phyloP scores from a whole-genome alignment of 2,113 vertebrate species.

The Electrona antarctica region DNA sequence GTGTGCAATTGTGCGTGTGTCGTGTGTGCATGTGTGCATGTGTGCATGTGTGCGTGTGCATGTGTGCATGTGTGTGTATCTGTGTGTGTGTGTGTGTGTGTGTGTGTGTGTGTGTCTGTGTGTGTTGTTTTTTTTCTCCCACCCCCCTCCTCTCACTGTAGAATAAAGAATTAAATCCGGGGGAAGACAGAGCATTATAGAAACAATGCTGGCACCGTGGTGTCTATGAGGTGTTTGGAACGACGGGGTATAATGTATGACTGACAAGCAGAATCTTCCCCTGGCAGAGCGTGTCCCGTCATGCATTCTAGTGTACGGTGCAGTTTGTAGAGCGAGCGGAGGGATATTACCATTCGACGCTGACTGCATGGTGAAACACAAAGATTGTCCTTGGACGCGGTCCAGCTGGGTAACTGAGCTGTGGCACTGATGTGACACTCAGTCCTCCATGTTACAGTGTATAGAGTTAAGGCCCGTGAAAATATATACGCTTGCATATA shows the following conservation, averaged over 20 bases:
- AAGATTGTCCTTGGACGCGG: constrained; percentile 58
- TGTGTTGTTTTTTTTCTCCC: constrained; percentile 8
- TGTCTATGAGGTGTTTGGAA: constrained; percentile 59
- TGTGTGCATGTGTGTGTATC: no score
- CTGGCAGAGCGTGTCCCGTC: constrained; percentile 56
- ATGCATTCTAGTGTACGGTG: constrained; percentile 46
- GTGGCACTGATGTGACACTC: constrained; percentile 30
- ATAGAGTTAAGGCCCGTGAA: no score
- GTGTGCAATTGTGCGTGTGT: no score
- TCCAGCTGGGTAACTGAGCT: constrained; percentile 50
- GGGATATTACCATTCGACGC: constrained; percentile 52
- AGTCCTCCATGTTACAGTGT: constrained; percentile 17
- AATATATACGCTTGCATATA: no score
- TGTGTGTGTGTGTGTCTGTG: no score
- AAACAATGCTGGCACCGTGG: constrained; percentile 53
- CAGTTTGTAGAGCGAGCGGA: constrained; percentile 48
- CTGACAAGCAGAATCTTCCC: constrained; percentile 63
- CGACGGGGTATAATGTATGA: constrained; percentile 57
- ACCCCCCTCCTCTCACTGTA: constrained; percentile 26
- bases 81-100: no score
- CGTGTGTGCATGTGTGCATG: no score
- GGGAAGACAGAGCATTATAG: constrained; percentile 37
- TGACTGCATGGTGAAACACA: constrained; percentile 37
- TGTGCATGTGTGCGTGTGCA: no score
- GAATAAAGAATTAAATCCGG: constrained; percentile 63